phyloP scores from a whole-genome alignment of 2,113 vertebrate genomes.

The Patagioenas fasciata region DNA sequence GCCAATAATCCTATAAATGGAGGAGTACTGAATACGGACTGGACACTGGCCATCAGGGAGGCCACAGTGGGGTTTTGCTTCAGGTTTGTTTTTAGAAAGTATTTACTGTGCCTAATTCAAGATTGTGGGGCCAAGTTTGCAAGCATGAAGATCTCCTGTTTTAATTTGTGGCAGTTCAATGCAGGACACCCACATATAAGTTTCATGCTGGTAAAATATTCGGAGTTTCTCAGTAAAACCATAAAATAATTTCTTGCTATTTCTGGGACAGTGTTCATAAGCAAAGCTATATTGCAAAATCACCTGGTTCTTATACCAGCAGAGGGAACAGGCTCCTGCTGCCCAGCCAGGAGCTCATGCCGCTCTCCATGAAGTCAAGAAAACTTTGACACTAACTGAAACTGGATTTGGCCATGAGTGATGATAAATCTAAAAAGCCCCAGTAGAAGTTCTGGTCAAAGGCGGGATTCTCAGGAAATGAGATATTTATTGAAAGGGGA shows the following conservation, averaged over 20 bases:
- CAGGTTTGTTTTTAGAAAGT: neutral
- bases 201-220: neutral
- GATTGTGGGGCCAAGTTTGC: neutral
- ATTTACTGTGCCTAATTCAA: neutral
- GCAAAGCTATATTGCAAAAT: neutral
- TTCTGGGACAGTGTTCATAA: neutral
- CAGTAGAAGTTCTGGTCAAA: slow-evolving; percentile 10
- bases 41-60: neutral
- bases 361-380: neutral
- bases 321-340: neutral
- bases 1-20: neutral
- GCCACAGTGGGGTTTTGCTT: rapidly evolving
- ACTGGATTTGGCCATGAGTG: neutral
- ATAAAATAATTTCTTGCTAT: neutral
- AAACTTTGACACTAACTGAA: neutral
- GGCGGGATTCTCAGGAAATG: slow-evolving; percentile 34
- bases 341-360: neutral
- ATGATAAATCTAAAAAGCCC: slow-evolving; percentile 12
- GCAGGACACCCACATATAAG: rapidly evolving
- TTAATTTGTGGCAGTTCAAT: neutral
- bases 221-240: neutral
- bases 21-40: neutral
- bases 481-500: neutral
- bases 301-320: neutral
- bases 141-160: neutral